phyloP scores from a whole-genome alignment of 2,113 vertebrate genomes.

The Ciconia maguari region DNA sequence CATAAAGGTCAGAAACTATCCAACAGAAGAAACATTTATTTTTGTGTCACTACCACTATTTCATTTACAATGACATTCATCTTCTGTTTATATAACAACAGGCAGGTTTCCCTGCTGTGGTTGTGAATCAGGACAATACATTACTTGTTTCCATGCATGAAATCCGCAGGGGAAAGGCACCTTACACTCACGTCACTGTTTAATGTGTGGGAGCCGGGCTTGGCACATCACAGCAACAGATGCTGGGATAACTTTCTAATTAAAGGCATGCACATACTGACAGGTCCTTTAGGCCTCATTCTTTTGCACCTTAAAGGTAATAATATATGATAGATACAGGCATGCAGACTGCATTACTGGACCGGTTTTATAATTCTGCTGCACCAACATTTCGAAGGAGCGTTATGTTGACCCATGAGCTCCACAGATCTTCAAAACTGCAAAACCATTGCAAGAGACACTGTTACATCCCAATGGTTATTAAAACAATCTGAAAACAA shows the following conservation, averaged over 20 bases:
- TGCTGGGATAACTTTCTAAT: not conserved
- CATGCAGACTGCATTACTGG: too few relatives aligned
- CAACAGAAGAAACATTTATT: not conserved
- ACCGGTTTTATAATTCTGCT: not conserved
- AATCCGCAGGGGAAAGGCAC: not conserved
- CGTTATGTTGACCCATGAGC: not conserved
- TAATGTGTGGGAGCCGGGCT: not conserved
- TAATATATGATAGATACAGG: not conserved
- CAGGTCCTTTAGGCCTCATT: not conserved
- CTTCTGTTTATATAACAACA: not conserved
- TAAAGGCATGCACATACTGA: not conserved
- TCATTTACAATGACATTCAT: not conserved
- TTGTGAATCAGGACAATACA: not conserved
- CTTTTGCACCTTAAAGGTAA: not conserved
- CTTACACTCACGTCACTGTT: not conserved
- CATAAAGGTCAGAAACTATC: not conserved
- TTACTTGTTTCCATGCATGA: not conserved
- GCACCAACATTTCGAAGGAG: not conserved
- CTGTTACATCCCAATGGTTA: not conserved
- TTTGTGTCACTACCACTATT: not conserved
- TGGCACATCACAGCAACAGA: not conserved
- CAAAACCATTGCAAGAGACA: not conserved
- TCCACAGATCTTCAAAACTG: not conserved
- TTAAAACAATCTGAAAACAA: not conserved
- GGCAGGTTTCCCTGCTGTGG: not conserved